Conservation (phyloP, 2,888 invertebrate species). For the Macropis europaea region DNA sequence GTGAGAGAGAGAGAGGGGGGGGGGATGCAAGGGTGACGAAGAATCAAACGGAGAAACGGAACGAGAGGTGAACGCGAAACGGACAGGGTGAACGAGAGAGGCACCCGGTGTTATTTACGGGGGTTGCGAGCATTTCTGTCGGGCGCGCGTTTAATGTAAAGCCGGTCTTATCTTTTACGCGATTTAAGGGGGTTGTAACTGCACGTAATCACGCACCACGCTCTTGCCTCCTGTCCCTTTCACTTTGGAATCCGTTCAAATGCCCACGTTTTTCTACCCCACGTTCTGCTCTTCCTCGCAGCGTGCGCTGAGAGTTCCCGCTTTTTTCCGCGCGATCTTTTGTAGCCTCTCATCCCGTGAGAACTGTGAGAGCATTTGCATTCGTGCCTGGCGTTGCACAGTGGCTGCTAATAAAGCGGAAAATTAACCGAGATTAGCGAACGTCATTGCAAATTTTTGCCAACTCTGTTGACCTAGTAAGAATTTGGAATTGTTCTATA, state of each 20-base stretch:
- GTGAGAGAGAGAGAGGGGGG: not conserved
- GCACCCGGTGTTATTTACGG: conserved; percentile 55
- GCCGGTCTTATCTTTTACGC: conserved; percentile 69
- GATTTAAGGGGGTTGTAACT: conserved; percentile 68
- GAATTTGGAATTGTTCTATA: too few relatives aligned
- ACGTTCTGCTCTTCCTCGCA: conserved; percentile 31
- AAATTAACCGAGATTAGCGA: too few relatives aligned
- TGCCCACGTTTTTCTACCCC: conserved; percentile 48
- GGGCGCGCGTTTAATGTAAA: conserved; percentile 63
- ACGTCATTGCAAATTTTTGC: too few relatives aligned
- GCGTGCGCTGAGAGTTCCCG: not conserved
- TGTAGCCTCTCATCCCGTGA: too few relatives aligned
- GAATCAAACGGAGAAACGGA: too few relatives aligned
- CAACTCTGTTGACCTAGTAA: too few relatives aligned
- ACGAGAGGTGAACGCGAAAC: not conserved
- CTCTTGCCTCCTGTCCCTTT: conserved; percentile 45
- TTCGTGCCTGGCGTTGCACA: too few relatives aligned
- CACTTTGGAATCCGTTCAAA: conserved; percentile 64
- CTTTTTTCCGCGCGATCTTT: not conserved
- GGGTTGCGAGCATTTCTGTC: conserved; percentile 61
- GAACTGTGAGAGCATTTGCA: too few relatives aligned
- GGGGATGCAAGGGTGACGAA: too few relatives aligned
- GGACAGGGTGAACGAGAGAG: conserved; percentile 41
- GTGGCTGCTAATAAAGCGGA: too few relatives aligned
- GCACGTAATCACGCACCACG: conserved; percentile 67